Conservation (phyloP, 2,888 invertebrate species). For the Calliopum simillimum region DNA sequence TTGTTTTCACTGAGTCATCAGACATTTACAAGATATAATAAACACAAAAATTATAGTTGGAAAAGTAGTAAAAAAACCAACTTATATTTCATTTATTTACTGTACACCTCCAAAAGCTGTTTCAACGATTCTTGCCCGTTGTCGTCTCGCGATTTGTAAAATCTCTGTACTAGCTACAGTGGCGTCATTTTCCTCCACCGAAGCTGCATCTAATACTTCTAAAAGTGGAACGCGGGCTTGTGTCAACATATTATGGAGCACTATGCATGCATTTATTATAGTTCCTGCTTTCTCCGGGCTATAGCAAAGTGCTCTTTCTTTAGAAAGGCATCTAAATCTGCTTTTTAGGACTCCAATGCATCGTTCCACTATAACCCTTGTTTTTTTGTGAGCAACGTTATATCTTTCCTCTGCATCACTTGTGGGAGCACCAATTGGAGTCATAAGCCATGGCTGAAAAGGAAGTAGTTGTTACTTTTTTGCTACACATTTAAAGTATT, state of each 20-base stretch:
- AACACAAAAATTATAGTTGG: too few species aligned
- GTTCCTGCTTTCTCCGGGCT: neutral
- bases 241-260: neutral
- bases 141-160: neutral
- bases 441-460: slow-evolving; percentile 16
- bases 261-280: neutral
- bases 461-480: neutral
- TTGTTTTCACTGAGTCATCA: too few species aligned
- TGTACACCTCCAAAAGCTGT: too few species aligned
- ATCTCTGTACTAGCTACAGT: neutral
- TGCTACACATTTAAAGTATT: too few species aligned
- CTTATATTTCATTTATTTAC: too few species aligned
- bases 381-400: slow-evolving; percentile 21
- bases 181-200: neutral
- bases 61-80: too few species aligned
- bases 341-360: slow-evolving; percentile 18
- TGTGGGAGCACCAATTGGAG: slow-evolving; percentile 14
- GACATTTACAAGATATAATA: too few species aligned
- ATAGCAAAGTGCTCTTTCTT: slow-evolving; percentile 8
- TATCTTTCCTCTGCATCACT: slow-evolving; percentile 22
- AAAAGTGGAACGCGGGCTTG: neutral
- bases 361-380: slow-evolving; percentile 14
- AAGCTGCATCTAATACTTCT: neutral
- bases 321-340: slow-evolving; percentile 15
- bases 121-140: neutral